Conservation (phyloP, 2,888 invertebrate species). For the Lepeophtheirus nordmannii region DNA sequence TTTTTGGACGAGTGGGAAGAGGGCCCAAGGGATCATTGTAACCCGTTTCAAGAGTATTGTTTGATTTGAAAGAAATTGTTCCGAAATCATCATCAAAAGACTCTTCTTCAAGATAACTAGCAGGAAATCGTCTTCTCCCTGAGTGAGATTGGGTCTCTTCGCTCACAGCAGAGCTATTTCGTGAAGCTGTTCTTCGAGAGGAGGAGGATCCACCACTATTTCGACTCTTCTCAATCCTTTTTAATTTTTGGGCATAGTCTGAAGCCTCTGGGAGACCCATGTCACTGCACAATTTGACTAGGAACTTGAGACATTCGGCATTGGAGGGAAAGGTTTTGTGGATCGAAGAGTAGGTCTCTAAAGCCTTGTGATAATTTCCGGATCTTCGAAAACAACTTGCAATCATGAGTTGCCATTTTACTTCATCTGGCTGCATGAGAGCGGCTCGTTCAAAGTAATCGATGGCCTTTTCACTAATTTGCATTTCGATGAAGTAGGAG, state of each 20-base stretch:
- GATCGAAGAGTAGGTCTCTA: conserved; percentile 54
- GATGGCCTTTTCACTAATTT: conserved; percentile 66
- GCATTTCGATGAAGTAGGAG: conserved; percentile 71
- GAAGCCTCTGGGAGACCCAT: conserved; percentile 77
- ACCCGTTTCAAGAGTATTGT: conserved; percentile 35
- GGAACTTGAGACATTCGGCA: conserved; percentile 71
- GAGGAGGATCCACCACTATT: conserved; percentile 29
- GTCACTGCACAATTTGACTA: conserved; percentile 74
- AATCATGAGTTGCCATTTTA: conserved; percentile 68
- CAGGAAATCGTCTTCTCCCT: neutral
- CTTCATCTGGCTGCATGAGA: conserved; percentile 57
- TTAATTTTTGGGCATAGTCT: conserved; percentile 65
- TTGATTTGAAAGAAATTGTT: neutral
- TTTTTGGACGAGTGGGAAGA: conserved; percentile 38
- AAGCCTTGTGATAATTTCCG: conserved; percentile 67
- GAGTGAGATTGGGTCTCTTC: neutral
- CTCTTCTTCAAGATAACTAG: conserved; percentile 5
- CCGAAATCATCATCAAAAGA: neutral
- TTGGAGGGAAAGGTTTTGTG: conserved; percentile 84
- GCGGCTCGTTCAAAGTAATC: conserved; percentile 65
- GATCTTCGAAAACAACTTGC: conserved; percentile 67
- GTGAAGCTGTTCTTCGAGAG: conserved; percentile 27
- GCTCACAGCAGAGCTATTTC: conserved; percentile 21
- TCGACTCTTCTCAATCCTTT: conserved; percentile 46
- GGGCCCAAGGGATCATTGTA: conserved; percentile 45